Conservation (phyloP, 2,797 vertebrate genomes). For the Esox masquinongy region DNA sequence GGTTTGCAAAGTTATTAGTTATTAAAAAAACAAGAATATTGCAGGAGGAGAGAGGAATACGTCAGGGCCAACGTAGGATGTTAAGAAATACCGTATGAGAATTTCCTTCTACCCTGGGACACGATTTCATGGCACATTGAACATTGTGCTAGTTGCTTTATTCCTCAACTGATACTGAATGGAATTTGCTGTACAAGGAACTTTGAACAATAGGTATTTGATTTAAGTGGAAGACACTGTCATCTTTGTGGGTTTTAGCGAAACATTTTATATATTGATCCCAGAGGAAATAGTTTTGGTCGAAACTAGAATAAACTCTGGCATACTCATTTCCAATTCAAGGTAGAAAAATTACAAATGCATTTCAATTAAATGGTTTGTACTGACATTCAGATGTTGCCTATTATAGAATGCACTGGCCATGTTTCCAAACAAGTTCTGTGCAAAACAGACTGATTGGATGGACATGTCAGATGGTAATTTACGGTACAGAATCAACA, state of each 20-base stretch:
- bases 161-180: not conserved
- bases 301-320: not conserved
- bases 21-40: not conserved
- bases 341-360: not conserved
- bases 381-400: conserved; percentile 43
- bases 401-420: not conserved
- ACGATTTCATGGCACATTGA: not conserved
- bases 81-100: not conserved
- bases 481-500: conserved; percentile 62
- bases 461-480: conserved; percentile 65
- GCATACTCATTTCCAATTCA: not conserved
- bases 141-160: not conserved
- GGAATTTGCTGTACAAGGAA: not conserved
- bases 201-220: not conserved
- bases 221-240: not conserved
- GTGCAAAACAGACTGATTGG: conserved; percentile 65
- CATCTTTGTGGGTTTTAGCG: conserved; percentile 14
- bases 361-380: not conserved
- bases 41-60: not conserved
- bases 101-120: not conserved
- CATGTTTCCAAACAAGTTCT: conserved; percentile 32
- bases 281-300: not conserved
- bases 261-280: not conserved
- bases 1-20: not conserved
- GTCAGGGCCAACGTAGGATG: not conserved